These are phyloP conservation scores for Pelvicachromis taeniatus DNA, from an alignment of 2,113 vertebrate genomes.

Conservation along the genomic window DNA sequence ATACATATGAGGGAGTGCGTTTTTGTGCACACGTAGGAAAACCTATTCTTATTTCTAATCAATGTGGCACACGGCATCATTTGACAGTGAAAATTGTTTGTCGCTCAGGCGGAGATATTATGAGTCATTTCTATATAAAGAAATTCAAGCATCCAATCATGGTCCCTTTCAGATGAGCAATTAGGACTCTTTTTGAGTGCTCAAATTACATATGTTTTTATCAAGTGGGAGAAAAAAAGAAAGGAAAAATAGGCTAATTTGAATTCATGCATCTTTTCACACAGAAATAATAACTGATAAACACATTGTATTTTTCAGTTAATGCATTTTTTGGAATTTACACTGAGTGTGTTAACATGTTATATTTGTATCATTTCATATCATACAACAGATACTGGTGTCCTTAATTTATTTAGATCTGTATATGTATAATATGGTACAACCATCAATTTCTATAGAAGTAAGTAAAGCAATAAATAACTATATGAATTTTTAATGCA, in stretches of 20 bases:
- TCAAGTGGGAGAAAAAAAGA: background rate
- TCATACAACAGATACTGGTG: background rate
- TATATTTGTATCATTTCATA: background rate
- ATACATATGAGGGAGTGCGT: background rate
- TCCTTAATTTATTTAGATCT: slow-evolving; percentile 4
- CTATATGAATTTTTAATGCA: background rate
- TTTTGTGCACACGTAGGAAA: slow-evolving; percentile 25
- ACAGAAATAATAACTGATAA: slow-evolving; percentile 25
- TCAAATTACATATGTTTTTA: slow-evolving; percentile 56
- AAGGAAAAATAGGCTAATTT: slow-evolving; percentile 22
- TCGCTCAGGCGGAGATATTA: slow-evolving; percentile 46
- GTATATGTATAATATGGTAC: background rate
- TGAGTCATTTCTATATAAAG: slow-evolving; percentile 57
- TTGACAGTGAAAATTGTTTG: slow-evolving; percentile 52
- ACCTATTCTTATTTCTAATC: slow-evolving; percentile 29
- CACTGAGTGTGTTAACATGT: background rate
- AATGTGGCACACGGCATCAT: slow-evolving; percentile 36
- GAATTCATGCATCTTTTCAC: slow-evolving; percentile 41
- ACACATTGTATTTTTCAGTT: slow-evolving; percentile 18
- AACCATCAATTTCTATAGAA: background rate
- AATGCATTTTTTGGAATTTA: slow-evolving; percentile 3
- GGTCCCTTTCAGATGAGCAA: slow-evolving; percentile 56
- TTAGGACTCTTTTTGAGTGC: slow-evolving; percentile 56
- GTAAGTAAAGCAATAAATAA: background rate
- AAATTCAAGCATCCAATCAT: slow-evolving; percentile 60